Evolutionary conservation across 2,113 vertebrate species (phyloP).

Genomic region (Cyanoliseus patagonus): DNA sequence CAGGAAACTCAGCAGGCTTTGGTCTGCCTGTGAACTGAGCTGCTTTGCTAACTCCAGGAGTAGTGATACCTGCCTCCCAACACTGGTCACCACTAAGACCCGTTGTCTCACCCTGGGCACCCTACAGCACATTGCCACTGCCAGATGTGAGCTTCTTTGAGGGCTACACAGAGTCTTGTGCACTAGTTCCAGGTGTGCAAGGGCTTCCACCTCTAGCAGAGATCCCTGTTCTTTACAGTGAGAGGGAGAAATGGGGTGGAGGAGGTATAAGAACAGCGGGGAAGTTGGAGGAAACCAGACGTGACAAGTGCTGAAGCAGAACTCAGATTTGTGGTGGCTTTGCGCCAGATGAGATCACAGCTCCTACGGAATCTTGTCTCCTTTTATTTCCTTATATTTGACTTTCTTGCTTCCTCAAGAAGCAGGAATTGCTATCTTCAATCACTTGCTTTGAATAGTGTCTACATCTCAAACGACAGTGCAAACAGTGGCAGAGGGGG

Average conservation of each 20-base stretch:
- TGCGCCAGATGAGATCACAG: constrained; percentile 28
- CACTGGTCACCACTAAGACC: background rate
- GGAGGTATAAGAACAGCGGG: background rate
- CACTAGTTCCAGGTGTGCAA: background rate
- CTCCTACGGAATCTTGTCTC: constrained; percentile 38
- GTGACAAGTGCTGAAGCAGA: constrained; percentile 30
- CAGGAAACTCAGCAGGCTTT: background rate
- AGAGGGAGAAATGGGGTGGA: background rate
- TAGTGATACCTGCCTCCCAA: background rate
- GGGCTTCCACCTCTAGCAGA: background rate
- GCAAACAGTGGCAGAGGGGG: background rate
- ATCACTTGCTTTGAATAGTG: background rate
- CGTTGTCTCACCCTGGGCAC: fast-evolving
- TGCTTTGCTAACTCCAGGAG: background rate
- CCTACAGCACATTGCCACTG: background rate
- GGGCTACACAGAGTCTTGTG: background rate
- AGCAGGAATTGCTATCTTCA: background rate
- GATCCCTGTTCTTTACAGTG: background rate
- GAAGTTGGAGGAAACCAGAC: constrained; percentile 15
- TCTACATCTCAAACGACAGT: background rate
- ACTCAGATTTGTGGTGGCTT: constrained; percentile 14
- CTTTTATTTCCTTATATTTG: constrained; percentile 37
- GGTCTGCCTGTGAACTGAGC: background rate
- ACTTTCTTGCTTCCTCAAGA: constrained; percentile 16
- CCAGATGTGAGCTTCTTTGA: background rate